A percentile compares a stretch with the other conserved stretches of the same genome.
Conservation (phyloP, 2,797 vertebrate genomes). For the Adrianichthys oophorus region DNA sequence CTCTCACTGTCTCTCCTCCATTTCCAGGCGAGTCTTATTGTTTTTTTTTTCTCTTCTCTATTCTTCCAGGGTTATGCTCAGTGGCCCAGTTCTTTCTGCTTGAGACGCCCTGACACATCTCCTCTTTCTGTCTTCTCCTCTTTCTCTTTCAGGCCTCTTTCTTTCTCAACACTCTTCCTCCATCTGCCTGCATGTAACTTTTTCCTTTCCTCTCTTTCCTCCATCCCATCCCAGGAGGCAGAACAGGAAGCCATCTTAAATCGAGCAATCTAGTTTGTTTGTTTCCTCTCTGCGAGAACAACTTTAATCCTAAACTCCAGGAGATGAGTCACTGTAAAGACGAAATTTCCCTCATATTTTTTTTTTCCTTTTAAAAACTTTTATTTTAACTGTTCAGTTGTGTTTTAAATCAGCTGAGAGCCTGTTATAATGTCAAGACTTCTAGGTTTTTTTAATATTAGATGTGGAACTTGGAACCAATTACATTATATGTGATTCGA, state of each 20-base stretch:
- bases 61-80: constrained; percentile 62
- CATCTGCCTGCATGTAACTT: constrained; percentile 39
- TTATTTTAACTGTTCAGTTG: too few relatives aligned
- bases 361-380: too few relatives aligned
- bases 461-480: too few relatives aligned
- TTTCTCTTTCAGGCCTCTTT: constrained; percentile 17
- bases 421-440: too few relatives aligned
- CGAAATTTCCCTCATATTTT: not conserved
- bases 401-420: too few relatives aligned
- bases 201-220: constrained; percentile 11
- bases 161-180: constrained; percentile 14
- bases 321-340: constrained; percentile 26
- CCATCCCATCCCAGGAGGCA: constrained; percentile 15
- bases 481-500: too few relatives aligned
- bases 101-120: constrained; percentile 48
- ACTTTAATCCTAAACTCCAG: constrained; percentile 22
- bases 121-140: constrained; percentile 35
- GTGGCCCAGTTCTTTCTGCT: constrained; percentile 72
- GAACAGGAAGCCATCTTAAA: constrained; percentile 51
- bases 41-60: constrained; percentile 32
- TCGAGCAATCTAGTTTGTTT: constrained; percentile 10
- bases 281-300: constrained; percentile 9
- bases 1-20: constrained; percentile 26
- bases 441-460: too few relatives aligned
- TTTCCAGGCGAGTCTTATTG: constrained; percentile 61